Base-by-base conservation (phyloP, 2,888 invertebrate genomes). In the Brachypalpus laphriformis region DNA sequence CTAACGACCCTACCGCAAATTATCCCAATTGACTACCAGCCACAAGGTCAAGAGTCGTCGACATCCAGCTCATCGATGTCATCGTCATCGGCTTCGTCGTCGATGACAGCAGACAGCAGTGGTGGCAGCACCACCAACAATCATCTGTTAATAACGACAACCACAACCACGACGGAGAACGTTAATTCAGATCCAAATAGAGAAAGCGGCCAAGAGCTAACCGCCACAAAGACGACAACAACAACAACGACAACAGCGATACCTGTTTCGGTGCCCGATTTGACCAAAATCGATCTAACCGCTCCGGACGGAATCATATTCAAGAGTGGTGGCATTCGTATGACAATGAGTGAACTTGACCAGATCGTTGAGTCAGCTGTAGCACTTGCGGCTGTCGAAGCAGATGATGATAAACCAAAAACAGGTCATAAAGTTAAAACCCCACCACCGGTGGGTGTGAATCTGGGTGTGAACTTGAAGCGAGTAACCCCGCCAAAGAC, bases 371-470 rank as follows among this genome's bases (percentile, higher is more conserved):
- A 87, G 31, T 87, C 88, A 57, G 89, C 89, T 16, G 87, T 88
- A 0, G 88, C 90, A 37, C 89, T 89, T 82, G 89, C 90, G 1
- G 83, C 40, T 9, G 78, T 72, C 18, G 81, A 86, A 14, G 57
- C 14, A 8, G 68, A 57, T 14, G 57, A 68, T 8, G 34, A 54
- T n/a, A 11, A 89, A 87, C 11, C 89, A 86, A 8, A 90, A 89
- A 61, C 86, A 87, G 88, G 88, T 88, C 91, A 90, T 88, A 89
- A 89, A 31, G 89, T 90, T 2, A 90, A 89, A 68, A 92, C 92
- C 0, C 91, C 92, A 2, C 92, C 92, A 0, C 90, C 92, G 0
- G 90, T 90, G n/a, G 90, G 91, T 4, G 89, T 90, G 16, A 91
- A 89, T 42, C 77, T 92, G 18, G 92, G 92, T 1, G 91, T 92